Evolutionary conservation across 2,113 vertebrate genomes (phyloP), one percentile per base, ranked within the genome.

Genomic region (Dromas ardeola): DNA sequence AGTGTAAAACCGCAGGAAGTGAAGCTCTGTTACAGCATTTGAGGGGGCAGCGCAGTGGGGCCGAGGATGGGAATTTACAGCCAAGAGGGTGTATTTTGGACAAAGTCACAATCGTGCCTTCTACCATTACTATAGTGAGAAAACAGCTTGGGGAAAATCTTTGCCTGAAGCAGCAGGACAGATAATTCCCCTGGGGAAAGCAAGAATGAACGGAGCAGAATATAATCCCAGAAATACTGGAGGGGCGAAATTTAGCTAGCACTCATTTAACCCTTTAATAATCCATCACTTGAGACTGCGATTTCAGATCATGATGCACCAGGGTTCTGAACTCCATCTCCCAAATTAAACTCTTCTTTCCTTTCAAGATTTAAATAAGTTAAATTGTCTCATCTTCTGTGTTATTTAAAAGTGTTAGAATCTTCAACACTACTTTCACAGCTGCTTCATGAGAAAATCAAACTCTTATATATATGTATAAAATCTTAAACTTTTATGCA

Each of bases 91-190:
- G 1, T 58, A 72, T 88, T 92, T 90, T 88, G 62, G 66, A 61
- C 71, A 67, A 79, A 91, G 63, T 86, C 53, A 80, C 30, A 56
- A 18, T 56, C 6, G 2, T 73, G 62, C 15, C 36, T 93, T 86
- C 86, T 90, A 66, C 49, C 42, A 70, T 36, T 67, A 55, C 23
- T 6, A 52, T 5, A 78, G 76, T 47, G 67, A 93, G 82, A 86
- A 90, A 94, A 86, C 22, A 83, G 67, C 76, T 62, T 78, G 79
- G 76, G 71, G 72, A 88, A 93, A 94, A 74, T 70, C 32, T 81
- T 90, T 59, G 55, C 49, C 55, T 88, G 79, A 92, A 88, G 32
- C 67, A 92, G 59, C 55, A 90, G 73, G 79, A 58, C 9, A 77
- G 42, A 88, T 19, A 91, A 73, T 13, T 80, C 49, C 71, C 58